Conservation (phyloP, 1,140 invertebrate genomes). For the Orchestia grillus region DNA sequence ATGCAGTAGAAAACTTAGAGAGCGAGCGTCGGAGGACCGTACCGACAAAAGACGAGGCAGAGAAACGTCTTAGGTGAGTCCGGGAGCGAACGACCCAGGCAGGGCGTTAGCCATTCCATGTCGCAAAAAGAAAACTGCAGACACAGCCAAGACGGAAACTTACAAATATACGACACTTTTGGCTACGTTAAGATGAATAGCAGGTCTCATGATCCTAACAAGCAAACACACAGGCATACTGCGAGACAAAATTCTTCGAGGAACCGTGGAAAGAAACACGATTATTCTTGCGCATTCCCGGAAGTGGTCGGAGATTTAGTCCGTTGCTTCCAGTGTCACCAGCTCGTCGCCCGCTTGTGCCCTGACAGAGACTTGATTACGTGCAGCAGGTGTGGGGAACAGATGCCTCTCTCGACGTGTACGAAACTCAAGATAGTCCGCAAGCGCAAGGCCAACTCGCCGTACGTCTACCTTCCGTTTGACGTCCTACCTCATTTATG, state of each 20-base stretch:
- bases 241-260: not conserved
- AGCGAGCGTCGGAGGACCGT: not conserved
- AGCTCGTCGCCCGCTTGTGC: not conserved
- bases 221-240: not conserved
- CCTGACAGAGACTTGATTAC: not conserved
- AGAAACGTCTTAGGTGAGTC: not conserved
- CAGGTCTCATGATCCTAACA: not conserved
- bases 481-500: not conserved
- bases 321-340: not conserved
- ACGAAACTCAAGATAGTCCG: not conserved
- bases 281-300: not conserved
- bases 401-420: not conserved
- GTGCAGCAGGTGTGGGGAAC: not conserved
- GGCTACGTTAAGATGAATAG: not conserved
- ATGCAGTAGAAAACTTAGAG: not conserved
- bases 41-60: not conserved
- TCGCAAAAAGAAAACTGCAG: not conserved
- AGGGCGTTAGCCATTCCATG: not conserved
- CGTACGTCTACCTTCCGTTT: not conserved
- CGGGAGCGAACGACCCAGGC: not conserved
- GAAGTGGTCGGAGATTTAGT: slow-evolving; percentile 3
- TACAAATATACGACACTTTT: not conserved
- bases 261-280: not conserved
- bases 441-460: not conserved
- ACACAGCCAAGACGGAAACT: not conserved